Percentiles rank a stretch among this genome's conserved stretches.
These are phyloP conservation scores for Mormyrus lacerda DNA, from an alignment of 2,113 vertebrate genomes.

Conservation along the genomic window DNA sequence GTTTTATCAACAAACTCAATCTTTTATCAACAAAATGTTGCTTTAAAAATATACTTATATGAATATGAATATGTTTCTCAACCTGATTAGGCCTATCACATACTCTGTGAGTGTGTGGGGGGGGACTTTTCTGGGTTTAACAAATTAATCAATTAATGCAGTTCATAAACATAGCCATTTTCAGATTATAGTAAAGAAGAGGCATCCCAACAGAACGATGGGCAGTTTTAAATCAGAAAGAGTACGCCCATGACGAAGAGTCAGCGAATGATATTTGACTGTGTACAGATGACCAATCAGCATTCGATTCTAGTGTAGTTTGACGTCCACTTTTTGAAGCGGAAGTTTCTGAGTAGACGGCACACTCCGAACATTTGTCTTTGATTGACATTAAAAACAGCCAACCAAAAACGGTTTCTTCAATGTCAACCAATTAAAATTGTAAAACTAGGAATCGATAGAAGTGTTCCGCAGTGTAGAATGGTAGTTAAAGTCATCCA, in stretches of 20 bases:
- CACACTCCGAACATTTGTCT: not conserved
- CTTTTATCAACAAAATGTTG: not conserved
- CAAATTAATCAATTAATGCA: not conserved
- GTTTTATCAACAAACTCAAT: not conserved
- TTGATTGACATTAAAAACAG: slow-evolving; percentile 6
- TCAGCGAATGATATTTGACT: not conserved
- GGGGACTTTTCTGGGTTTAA: not conserved
- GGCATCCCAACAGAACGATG: not conserved
- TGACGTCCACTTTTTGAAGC: not conserved
- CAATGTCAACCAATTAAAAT: slow-evolving; percentile 4
- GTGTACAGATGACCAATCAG: not conserved
- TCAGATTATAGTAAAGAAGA: not conserved
- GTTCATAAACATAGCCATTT: not conserved
- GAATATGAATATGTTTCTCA: not conserved
- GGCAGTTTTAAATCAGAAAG: not conserved
- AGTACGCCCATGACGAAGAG: not conserved
- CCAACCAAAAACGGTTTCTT: not conserved
- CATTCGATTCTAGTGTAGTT: not conserved
- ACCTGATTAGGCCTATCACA: not conserved
- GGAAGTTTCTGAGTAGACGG: slow-evolving; percentile 15
- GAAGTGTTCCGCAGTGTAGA: not conserved
- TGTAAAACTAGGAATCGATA: not conserved
- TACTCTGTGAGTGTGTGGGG: not conserved
- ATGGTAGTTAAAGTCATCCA: not conserved
- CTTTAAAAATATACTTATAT: not conserved